Evolutionary conservation across 1,140 invertebrate genomes (phyloP), one percentile per base, ranked within the genome.

Genomic region (Contarinia nasturtii): DNA sequence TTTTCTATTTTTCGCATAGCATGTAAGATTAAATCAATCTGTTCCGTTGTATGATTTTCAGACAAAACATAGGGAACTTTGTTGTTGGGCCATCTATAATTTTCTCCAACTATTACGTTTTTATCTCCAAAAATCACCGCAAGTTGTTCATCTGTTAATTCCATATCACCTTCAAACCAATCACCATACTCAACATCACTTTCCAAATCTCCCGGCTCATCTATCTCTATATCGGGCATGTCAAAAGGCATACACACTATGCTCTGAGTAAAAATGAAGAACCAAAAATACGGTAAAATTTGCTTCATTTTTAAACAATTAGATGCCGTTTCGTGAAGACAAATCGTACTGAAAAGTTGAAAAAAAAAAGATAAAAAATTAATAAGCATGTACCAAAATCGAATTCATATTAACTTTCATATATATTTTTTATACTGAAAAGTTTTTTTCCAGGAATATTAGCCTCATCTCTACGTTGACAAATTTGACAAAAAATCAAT

Each of bases 1-100:
- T 50, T 52, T 21, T 56, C 51, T 3, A 56, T 36, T 19, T 53
- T 48, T 12, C 40, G 27, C 8, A 56, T 53, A 4, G 52, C 55
- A 10, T 48, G 47, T 8, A 45, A 38, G 8, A 55, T 49, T 4
- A 48, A 43, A 19, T 44, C 40, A 14, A 38, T 41, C 34, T 55
- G 51, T 15, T 36, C 40, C 5, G 17, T 4, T 33, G 42, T 50
- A 48, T 52, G 54, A 46, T 14, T 14, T 19, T 5, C 7, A 46
- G 33, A 14, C 4, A 37, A 18, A 3, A 2, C n/a, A 48, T 56
- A 57, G 17, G 48, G 52, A 14, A 61, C 48, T 17, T 44, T 44
- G 21, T 50, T 53, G 41, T 54, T 50, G 2, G 51, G 48, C 58
- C 56, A 59, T 10, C 49, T 22, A 20, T 45, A 49, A 27, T 22